Percentiles rank a stretch among this genome's conserved stretches.
Evolutionary conservation across 2,888 invertebrate genomes (phyloP).

Genomic region (Drosophila fulvimacula): DNA sequence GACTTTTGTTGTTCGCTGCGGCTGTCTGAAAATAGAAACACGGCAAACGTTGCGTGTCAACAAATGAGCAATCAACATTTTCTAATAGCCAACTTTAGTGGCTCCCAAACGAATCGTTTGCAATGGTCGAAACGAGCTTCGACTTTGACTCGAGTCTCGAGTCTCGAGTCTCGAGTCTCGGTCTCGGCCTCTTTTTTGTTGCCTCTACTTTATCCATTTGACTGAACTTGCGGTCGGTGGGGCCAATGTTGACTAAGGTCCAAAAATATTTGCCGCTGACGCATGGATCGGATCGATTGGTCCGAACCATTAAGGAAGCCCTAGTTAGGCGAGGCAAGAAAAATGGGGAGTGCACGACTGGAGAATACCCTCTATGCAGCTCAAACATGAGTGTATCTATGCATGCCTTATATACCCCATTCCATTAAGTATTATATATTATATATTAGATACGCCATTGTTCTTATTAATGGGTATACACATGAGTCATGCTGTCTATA

Average conservation of each 20-base stretch:
- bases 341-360: neutral
- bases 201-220: constrained; percentile 26
- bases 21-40: constrained; percentile 49
- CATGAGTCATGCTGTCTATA: neutral
- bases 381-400: neutral
- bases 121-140: constrained; percentile 25
- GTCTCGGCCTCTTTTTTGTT: too few relatives aligned
- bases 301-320: constrained; percentile 25
- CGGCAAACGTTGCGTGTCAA: constrained; percentile 66
- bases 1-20: constrained; percentile 20
- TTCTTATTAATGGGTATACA: neutral
- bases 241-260: constrained; percentile 71
- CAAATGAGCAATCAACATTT: constrained; percentile 70
- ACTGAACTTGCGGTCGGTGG: constrained; percentile 27
- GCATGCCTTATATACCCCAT: neutral
- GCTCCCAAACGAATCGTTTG: constrained; percentile 31
- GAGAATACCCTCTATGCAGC: neutral
- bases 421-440: too few relatives aligned
- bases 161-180: too few relatives aligned
- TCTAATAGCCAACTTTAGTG: constrained; percentile 65
- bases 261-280: constrained; percentile 59
- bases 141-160: constrained; percentile 26
- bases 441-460: too few relatives aligned
- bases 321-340: neutral
- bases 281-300: constrained; percentile 45